Conservation (phyloP, 2,797 vertebrate species). For the Rhincodon typus region DNA sequence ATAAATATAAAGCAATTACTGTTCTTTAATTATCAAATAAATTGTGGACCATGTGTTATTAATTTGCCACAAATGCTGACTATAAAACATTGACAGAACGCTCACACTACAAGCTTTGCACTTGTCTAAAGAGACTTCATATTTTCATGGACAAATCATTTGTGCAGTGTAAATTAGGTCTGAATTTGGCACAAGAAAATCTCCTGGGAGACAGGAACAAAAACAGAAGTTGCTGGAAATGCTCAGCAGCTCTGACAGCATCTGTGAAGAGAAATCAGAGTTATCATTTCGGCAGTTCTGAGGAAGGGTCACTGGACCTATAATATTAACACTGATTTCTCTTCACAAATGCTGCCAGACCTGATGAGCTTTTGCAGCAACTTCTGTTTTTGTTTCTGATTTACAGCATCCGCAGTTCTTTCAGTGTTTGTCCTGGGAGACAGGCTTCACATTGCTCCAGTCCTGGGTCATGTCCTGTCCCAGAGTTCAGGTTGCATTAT, state of each 20-base stretch:
- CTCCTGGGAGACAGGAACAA: not conserved
- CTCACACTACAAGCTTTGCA: not conserved
- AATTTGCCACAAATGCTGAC: not conserved
- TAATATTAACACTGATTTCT: no score
- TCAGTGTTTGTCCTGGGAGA: not conserved
- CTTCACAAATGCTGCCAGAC: no score
- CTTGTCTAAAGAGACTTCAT: not conserved
- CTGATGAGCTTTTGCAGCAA: no score
- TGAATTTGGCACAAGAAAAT: not conserved
- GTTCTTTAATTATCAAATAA: not conserved
- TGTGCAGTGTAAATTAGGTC: not conserved
- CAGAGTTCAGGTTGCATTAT: not conserved
- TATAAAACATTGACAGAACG: not conserved
- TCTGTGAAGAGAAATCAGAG: no score
- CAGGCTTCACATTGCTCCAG: not conserved
- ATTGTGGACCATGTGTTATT: constrained; percentile 19
- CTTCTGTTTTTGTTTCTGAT: no score
- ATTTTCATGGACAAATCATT: not conserved
- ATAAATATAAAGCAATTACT: not conserved
- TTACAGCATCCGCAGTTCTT: no score
- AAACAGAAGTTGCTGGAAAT: no score
- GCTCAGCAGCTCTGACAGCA: no score
- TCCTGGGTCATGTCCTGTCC: not conserved
- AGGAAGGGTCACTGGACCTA: no score
- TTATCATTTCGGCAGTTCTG: no score